A percentile compares a stretch with the other conserved stretches of the same genome.
Evolutionary conservation across 2,113 vertebrate species (phyloP).

Genomic region (Polypterus bichir): DNA sequence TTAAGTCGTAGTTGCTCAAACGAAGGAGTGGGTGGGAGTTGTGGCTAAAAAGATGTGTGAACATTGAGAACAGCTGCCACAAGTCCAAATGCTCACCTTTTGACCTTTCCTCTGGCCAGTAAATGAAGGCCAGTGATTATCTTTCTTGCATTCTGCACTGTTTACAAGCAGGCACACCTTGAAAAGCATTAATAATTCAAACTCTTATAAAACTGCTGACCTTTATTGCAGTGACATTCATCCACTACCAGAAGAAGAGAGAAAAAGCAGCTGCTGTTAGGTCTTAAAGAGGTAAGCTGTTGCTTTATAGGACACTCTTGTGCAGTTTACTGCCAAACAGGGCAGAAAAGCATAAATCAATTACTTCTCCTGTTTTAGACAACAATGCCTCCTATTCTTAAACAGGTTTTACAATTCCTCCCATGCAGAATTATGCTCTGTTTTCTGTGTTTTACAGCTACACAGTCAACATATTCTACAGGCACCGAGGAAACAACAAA

Average conservation of each 20-base stretch:
- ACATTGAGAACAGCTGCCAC: constrained; percentile 59
- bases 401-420: constrained; percentile 45
- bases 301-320: constrained; percentile 40
- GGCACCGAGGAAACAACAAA: constrained; percentile 28
- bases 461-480: constrained; percentile 29
- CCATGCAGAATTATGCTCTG: constrained; percentile 47
- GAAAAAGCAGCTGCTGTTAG: constrained; percentile 22
- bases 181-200: constrained; percentile 65
- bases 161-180: constrained; percentile 64
- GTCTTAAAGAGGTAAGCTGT: constrained; percentile 40
- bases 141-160: constrained; percentile 49
- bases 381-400: constrained; percentile 76
- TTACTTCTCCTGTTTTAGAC: constrained; percentile 61
- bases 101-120: constrained; percentile 61
- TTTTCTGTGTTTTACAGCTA: constrained; percentile 60
- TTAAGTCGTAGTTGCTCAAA: no score
- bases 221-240: constrained; percentile 50
- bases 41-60: background rate
- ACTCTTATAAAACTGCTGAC: constrained; percentile 42
- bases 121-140: constrained; percentile 66
- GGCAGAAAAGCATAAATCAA: constrained; percentile 69
- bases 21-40: no score
- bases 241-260: constrained; percentile 41
- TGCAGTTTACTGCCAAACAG: constrained; percentile 79
- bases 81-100: constrained; percentile 58